Base-by-base conservation (phyloP, 2,888 invertebrate species). In the Chymomyza procnemis region DNA sequence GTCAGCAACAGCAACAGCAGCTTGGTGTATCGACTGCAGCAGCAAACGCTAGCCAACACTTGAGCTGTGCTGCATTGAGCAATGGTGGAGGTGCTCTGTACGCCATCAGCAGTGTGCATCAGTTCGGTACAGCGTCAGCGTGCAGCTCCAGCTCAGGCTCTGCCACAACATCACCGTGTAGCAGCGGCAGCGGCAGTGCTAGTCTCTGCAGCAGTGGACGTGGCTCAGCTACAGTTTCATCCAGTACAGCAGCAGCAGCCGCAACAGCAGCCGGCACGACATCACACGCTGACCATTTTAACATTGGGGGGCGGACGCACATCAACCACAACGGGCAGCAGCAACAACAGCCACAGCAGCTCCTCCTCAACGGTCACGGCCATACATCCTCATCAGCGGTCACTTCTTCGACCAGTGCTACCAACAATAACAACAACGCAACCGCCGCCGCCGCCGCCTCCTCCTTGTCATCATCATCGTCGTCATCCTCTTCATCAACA, bases 61-160 rank as follows among this genome's bases (percentile, higher is more conserved):
- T 87, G 18, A 78, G 75, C 68, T 78, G 75, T 79, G 72, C 87
- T 55, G 67, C 74, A 16, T 69, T 89, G 74, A 90, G 90, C 80
- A 89, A 90, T 90, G 89, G 90, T 89, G 89, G 89, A 89, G 76
- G 88, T 87, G 79, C 89, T 88, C 64, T 90, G 82, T 89, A 87
- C 90, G 66, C 88, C 90, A 81, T 87, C 80, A 88, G 84, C 87
- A 85, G 81, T 86, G 82, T 88, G 87, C 89, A 89, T 85, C 87
- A 87, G 80, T 89, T 88, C 74, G 80, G 87, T 88, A 88, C 88
- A 74, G 79, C 82, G 56, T 9, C 88, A 88, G 86, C 63, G 50
- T 61, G 54, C 59, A 59, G 56, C 41, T 60, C 65, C 30, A 60
- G 56, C 30, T 66, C 66, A 60, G 56, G 56, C 54, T 58, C 58